A percentile compares a stretch with the other conserved stretches of the same genome.
These are phyloP conservation scores for Python bivittatus DNA, from an alignment of 2,113 vertebrate genomes.

Conservation along the genomic window DNA sequence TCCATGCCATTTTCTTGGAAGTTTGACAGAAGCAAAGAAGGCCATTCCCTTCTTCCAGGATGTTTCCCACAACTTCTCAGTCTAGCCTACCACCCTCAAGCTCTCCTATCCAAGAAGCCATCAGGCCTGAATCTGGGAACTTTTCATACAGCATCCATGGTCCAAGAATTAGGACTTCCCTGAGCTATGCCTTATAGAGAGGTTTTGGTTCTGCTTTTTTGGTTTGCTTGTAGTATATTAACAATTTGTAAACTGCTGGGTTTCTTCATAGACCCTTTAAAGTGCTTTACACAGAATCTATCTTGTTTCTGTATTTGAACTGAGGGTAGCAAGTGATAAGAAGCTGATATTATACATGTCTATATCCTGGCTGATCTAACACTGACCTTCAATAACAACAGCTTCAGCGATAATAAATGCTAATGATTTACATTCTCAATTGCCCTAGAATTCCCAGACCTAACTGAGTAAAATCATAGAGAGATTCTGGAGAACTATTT, in stretches of 20 bases:
- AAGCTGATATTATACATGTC: neutral
- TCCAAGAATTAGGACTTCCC: no score
- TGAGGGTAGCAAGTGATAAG: neutral
- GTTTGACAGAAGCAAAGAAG: no score
- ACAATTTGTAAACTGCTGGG: no score
- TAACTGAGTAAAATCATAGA: neutral
- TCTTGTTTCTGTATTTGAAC: neutral
- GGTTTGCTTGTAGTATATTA: no score
- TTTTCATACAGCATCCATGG: neutral
- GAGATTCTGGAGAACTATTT: neutral
- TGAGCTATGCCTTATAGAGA: neutral
- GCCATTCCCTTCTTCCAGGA: no score
- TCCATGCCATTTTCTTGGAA: neutral
- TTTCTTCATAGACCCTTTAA: no score
- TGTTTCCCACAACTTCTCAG: no score
- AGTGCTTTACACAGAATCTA: no score
- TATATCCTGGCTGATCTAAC: neutral
- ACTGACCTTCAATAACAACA: neutral
- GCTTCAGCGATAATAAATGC: no score
- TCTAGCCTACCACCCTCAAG: no score
- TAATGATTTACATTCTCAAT: neutral
- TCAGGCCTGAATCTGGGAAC: neutral
- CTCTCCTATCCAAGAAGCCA: no score
- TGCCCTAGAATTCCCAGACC: neutral
- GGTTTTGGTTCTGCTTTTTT: no score